phyloP scores from a whole-genome alignment of 2,888 invertebrate species.

The Metacarcinus magister region DNA sequence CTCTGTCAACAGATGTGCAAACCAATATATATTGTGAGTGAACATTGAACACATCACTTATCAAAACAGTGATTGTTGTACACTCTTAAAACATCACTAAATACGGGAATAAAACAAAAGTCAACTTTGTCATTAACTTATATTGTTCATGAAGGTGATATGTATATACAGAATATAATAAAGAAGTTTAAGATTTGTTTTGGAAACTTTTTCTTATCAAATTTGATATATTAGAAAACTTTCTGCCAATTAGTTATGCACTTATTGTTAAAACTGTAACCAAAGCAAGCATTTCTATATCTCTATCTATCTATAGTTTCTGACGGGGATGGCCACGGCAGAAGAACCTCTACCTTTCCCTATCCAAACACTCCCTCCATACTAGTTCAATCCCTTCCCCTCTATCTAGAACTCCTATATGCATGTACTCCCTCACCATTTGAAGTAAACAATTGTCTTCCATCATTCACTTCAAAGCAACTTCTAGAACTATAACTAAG shows the following conservation, averaged over 20 bases:
- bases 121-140: neutral
- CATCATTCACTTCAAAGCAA: no score
- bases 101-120: neutral
- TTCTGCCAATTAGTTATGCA: neutral
- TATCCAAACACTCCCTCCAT: no score
- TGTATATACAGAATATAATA: slow-evolving; percentile 17
- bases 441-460: no score
- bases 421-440: no score
- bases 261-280: no score
- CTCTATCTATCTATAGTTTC: no score
- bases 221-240: neutral
- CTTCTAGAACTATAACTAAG: no score
- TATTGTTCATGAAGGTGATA: neutral
- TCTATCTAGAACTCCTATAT: no score
- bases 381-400: no score
- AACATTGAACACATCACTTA: neutral
- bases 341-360: no score
- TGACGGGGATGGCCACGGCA: no score
- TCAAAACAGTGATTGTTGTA: neutral
- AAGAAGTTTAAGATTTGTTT: neutral
- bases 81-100: neutral
- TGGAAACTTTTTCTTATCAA: neutral
- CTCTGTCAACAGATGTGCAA: neutral
- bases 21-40: neutral
- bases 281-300: no score